A percentile compares a stretch with the other conserved stretches of the same genome.
Evolutionary conservation across 2,888 invertebrate genomes (phyloP).

Genomic region (Dichetophora obliterata): DNA sequence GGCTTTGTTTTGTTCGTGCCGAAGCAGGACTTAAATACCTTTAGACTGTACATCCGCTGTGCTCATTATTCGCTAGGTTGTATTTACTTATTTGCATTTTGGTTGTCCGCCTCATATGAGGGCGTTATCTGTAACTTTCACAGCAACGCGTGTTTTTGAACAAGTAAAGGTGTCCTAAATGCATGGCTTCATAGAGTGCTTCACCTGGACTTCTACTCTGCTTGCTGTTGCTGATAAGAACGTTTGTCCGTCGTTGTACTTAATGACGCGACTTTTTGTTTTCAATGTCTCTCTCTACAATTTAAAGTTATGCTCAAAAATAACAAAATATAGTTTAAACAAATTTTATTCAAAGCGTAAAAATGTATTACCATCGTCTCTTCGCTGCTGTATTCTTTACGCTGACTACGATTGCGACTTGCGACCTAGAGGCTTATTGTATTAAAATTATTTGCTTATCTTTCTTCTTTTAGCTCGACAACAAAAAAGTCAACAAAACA

Average conservation of each 20-base stretch:
- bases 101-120: conserved; percentile 34
- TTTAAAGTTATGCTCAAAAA: not conserved
- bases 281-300: conserved; percentile 20
- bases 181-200: not conserved
- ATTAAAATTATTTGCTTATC: conserved; percentile 38
- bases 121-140: conserved; percentile 41
- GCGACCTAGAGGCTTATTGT: not conserved
- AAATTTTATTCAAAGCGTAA: conserved; percentile 53
- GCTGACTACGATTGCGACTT: not conserved
- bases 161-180: conserved; percentile 46
- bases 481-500: not conserved
- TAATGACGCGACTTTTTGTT: not conserved
- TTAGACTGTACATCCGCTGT: conserved; percentile 4
- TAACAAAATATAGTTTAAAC: conserved; percentile 56
- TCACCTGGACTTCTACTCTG: not conserved
- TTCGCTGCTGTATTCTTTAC: not conserved
- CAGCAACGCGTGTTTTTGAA: conserved; percentile 35
- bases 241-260: not conserved
- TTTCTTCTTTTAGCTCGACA: not conserved
- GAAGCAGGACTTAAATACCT: conserved; percentile 21
- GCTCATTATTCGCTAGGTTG: conserved; percentile 5
- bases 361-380: not conserved
- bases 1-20: conserved; percentile 21
- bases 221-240: conserved; percentile 14
- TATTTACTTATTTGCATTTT: conserved; percentile 24